Base-by-base conservation (phyloP, 2,113 vertebrate species). In the Craseonycteris thonglongyai region DNA sequence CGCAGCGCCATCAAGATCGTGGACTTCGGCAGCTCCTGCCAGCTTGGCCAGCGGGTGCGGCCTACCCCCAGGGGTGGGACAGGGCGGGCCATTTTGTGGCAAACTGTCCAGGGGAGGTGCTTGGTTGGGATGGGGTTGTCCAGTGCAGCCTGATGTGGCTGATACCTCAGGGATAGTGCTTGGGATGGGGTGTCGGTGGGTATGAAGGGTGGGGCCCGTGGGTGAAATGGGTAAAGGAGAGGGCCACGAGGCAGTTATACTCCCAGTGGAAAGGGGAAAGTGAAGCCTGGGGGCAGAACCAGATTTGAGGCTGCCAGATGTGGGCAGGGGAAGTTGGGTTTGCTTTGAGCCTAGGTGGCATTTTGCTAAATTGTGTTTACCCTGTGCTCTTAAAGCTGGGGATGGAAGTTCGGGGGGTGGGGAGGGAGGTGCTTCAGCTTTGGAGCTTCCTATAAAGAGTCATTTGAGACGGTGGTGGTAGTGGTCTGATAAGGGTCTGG, bases 1-100 rank as follows among this genome's bases (percentile, higher is more conserved):
- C 98, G 99, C 96, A 99, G 99, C 26, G 99, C 99, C 98, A 99
- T 99, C 98, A 99, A 99, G 96, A 99, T 99, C 10, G 99, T 99
- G 22, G 99, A 99, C 97, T 99, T 99, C 3, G 99, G 99, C 96
- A 99, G 99, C 91, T 99, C 99, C 97, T 99, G 99, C 96, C 99
- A 99, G 97, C 98, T 99, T 0, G 99, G 99, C 90, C 99, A 99
- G 98, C 98, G 99, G 98, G 99, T 99, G 97, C 98, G 98, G 63
- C 89, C 9, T 28, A 0, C 18, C 15, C 15, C 49, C 7, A 11
- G 56, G 7, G 83, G 33, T 6, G 14, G 61, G 49, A 3, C 0
- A 3, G 14, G 40, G 28, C 30, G 51, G 35, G 47, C 24, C 38
- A 14, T 0, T 45, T 19, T 11, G 65, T 9, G 16, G 10, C 26